Conservation (phyloP, 2,797 vertebrate species). For the Clarias pachynema region DNA sequence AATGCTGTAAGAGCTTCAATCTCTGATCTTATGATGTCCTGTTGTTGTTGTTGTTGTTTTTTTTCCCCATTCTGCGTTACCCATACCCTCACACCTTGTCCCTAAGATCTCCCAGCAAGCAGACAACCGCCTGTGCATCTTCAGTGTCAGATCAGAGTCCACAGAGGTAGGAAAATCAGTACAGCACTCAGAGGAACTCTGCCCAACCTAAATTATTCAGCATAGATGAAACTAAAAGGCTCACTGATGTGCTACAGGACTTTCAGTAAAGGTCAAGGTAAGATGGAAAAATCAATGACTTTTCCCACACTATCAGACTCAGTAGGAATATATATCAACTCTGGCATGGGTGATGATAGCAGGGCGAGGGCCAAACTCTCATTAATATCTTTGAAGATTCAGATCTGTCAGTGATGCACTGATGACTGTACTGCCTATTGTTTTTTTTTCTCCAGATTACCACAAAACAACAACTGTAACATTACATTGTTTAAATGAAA, state of each 20-base stretch:
- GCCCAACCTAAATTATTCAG: slow-evolving; percentile 75
- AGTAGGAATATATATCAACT: slow-evolving; percentile 43
- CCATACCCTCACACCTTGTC: neutral
- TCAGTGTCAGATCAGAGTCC: slow-evolving; percentile 53
- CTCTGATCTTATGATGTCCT: neutral
- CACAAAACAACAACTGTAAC: neutral
- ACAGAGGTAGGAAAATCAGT: slow-evolving; percentile 49
- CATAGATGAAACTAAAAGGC: slow-evolving; percentile 65
- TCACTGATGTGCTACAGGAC: slow-evolving; percentile 63
- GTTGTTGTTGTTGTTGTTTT: neutral
- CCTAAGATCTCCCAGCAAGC: slow-evolving; percentile 7
- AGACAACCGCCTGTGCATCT: slow-evolving; percentile 27
- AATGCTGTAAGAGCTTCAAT: slow-evolving; percentile 37
- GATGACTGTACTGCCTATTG: neutral
- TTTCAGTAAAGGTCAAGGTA: slow-evolving; percentile 71
- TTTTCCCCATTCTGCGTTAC: neutral
- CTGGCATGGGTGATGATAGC: neutral
- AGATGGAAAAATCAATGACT: slow-evolving; percentile 66
- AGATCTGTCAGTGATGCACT: neutral
- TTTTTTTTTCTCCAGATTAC: neutral
- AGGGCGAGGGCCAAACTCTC: neutral
- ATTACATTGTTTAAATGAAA: neutral
- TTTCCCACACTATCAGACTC: slow-evolving; percentile 18
- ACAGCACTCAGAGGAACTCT: slow-evolving; percentile 59
- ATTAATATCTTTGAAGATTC: slow-evolving; percentile 3